Base-by-base conservation (phyloP, 2,888 invertebrate species). In the Scaptomyza tumidula region DNA sequence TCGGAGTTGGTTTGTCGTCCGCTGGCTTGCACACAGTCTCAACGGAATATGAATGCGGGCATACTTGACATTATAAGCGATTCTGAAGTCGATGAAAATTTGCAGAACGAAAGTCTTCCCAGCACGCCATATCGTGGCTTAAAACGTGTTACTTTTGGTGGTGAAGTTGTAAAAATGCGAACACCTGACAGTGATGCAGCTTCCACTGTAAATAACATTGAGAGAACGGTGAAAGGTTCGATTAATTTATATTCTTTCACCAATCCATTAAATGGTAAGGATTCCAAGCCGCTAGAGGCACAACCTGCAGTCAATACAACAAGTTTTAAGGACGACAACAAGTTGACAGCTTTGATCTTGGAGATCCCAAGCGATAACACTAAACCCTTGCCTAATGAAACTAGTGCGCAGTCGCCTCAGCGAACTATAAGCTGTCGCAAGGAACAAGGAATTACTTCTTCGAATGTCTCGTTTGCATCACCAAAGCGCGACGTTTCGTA, bases 141-240 rank as follows among this genome's bases (percentile, higher is more conserved):
- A 0, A 94, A 96, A 89, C 94, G 96, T 85, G 97, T 97, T 9
- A 95, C 96, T 52, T 97, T 97, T 80, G 97, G 97, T 5, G 97
- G 97, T n/a, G 97, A 97, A 92, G 94, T 96, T 72, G 95, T 97
- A 4, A 97, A 97, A 93, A 94, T 97, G 91, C 93, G 97, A 71
- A 97, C 97, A 13, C 97, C 97, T 0, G 97, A 97, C 78, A 96
- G 96, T 90, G 97, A 97, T 88, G 95, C 95, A 31, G 93, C 94
- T 50, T 83, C 86, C 2, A 93, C 93, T 11, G 80, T 73, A 3
- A 77, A 64, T 39, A 74, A 78, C 19, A 54, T 13, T 9, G 67
- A 66, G 11, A 75, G 37, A 13, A n/a, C 9, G 10, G 39, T 43
- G 27, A 44, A 29, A 9, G 53, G 43, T n/a, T 14, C 57, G 2